phyloP scores from a whole-genome alignment of 2,113 vertebrate genomes.

The Eptesicus fuscus region DNA sequence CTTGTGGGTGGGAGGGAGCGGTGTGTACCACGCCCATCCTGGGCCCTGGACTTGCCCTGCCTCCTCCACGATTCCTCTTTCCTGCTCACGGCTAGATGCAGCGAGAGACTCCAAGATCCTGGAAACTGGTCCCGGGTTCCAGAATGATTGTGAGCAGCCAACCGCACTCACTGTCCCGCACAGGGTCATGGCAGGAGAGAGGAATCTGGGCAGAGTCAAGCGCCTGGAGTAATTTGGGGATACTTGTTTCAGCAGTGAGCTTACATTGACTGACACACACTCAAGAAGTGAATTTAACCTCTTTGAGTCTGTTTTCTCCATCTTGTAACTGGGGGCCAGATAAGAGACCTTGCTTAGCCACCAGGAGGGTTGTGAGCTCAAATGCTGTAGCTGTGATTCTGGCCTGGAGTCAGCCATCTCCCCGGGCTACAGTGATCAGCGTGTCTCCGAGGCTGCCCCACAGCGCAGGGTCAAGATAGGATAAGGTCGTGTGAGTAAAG shows the following conservation, averaged over 20 bases:
- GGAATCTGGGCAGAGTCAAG: rapidly evolving
- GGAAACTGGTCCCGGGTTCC: not conserved
- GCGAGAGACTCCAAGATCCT: not conserved
- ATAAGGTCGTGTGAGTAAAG: rapidly evolving
- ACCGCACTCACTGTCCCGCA: rapidly evolving
- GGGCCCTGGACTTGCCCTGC: not conserved
- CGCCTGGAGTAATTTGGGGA: rapidly evolving
- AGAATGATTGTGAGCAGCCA: rapidly evolving
- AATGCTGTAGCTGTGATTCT: rapidly evolving
- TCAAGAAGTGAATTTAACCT: not conserved
- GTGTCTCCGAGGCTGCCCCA: not conserved
- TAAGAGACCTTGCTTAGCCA: not conserved
- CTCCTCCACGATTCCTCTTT: not conserved
- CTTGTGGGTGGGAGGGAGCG: rapidly evolving
- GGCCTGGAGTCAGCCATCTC: not conserved
- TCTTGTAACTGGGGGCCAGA: not conserved
- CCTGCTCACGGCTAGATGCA: not conserved
- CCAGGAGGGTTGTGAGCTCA: rapidly evolving
- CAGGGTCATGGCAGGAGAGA: rapidly evolving
- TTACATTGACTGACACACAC: rapidly evolving
- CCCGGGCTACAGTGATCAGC: rapidly evolving
- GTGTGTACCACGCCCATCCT: not conserved
- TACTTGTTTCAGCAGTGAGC: not conserved
- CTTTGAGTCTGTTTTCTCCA: not conserved
- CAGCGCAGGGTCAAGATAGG: rapidly evolving